Base-by-base conservation (phyloP, 2,797 vertebrate genomes). In the Sebastolobus alascanus region DNA sequence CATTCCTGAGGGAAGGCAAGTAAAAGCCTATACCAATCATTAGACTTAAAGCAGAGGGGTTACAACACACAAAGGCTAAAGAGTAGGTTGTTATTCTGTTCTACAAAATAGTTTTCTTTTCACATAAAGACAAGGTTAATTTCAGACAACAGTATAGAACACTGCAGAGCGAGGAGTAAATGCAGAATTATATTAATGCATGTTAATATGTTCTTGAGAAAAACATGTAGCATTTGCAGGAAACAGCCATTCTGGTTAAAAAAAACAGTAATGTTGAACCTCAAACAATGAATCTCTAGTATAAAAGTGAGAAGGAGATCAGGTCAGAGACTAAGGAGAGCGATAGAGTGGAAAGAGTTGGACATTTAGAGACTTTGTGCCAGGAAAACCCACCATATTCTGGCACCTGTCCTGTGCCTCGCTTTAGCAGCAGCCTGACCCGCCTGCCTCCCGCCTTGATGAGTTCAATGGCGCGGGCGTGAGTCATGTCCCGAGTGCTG, bases 1-100 rank as follows among this genome's bases (percentile, higher is more conserved):
- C 97, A 99, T 97, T 99, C 98, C 99, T 99, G 97, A 97, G 97
- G 97, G 97, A 97, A 97, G 98, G 97, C 97, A 97, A 98, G 97
- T 97, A 98, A 97, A 97, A 98, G 97, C 97, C 97, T 99, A 97
- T 96, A 97, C 97, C 96, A 97, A 97, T 98, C 96, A 98, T 98
- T 98, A 97, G 96, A 97, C 96, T 98, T 96, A 97, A 96, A 97
- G 96, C 96, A 96, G 96, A 95, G 96, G 94, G 94, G 97, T 93
- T 95, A 95, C 94, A 96, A 96, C 94, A 97, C 92, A 96, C n/a
- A 50, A 43, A 82, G 77, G 75, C 71, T 66, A 59, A 46, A 81
- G 81, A 83, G 71, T 58, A 68, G 35, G 38, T 73, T 75, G 72
- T 86, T 80, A 69, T 68, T 77, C 50, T 70, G 67, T 73, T 72